These are phyloP conservation scores for Melikaiella ostensackeni DNA, from an alignment of 2,888 invertebrate genomes.

Conservation along the genomic window DNA sequence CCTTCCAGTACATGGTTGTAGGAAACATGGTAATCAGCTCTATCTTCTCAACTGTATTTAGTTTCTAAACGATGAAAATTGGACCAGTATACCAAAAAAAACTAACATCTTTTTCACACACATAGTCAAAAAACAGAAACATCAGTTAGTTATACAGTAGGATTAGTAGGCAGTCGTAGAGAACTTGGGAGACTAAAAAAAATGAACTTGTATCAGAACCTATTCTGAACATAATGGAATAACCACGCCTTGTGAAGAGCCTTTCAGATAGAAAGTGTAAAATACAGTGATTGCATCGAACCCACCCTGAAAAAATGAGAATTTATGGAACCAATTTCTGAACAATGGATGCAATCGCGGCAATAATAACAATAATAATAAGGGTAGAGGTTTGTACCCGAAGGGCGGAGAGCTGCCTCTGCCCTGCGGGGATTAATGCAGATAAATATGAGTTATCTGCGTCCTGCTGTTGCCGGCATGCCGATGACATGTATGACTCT, in stretches of 20 bases:
- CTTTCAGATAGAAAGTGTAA: conserved; percentile 33
- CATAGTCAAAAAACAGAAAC: no score
- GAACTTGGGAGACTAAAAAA: no score
- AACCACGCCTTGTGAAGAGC: conserved; percentile 24
- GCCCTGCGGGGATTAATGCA: conserved; percentile 65
- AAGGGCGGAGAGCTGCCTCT: conserved; percentile 32
- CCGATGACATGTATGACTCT: conserved; percentile 73
- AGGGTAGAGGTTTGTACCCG: conserved; percentile 27
- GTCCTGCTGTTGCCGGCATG: conserved; percentile 60
- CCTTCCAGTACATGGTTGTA: no score
- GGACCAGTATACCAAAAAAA: no score
- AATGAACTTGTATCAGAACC: conserved; percentile 2
- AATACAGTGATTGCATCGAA: conserved; percentile 34
- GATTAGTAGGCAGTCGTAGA: no score
- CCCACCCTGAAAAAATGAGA: conserved; percentile 18
- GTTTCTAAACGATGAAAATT: no score
- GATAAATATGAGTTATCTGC: conserved; percentile 72
- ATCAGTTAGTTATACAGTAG: no score
- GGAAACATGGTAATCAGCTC: no score
- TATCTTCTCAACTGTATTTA: no score
- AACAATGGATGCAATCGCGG: conserved; percentile 31
- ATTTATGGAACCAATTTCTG: conserved; percentile 37
- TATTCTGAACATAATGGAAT: conserved; percentile 23
- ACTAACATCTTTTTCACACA: no score
- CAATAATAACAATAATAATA: conserved; percentile 42